phyloP scores from a whole-genome alignment of 2,888 invertebrate genomes.

The Parnassius orleans region DNA sequence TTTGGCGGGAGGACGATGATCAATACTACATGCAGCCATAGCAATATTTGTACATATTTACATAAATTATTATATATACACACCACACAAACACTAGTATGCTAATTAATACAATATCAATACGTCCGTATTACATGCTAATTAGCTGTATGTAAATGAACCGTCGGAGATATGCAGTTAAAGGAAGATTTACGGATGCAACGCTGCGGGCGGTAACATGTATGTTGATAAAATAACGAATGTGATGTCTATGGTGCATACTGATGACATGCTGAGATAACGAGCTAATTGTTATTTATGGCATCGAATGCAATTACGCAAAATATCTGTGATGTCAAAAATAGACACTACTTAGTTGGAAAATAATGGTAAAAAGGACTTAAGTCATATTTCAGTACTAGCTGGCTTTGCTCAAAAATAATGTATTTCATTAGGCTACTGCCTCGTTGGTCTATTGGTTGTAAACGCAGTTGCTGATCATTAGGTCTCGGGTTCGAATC shows the following conservation, averaged over 20 bases:
- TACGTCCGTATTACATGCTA: constrained; percentile 19
- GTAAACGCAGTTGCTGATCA: too few species aligned
- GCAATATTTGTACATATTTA: too few species aligned
- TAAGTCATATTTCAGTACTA: too few species aligned
- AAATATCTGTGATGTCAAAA: background rate
- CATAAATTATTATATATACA: too few species aligned
- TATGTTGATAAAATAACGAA: constrained; percentile 9
- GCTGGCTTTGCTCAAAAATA: too few species aligned
- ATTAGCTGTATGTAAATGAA: constrained; percentile 23
- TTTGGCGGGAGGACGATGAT: too few species aligned
- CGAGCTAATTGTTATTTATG: constrained; percentile 23
- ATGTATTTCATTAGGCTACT: too few species aligned
- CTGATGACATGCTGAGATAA: constrained; percentile 4
- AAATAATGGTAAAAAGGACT: too few species aligned
- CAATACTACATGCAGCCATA: too few species aligned
- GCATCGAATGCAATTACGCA: background rate
- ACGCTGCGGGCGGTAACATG: constrained; percentile 22
- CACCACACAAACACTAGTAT: constrained; percentile 3
- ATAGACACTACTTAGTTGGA: background rate
- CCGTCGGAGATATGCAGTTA: constrained; percentile 17
- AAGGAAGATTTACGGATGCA: constrained; percentile 22
- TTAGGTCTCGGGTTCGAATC: too few species aligned
- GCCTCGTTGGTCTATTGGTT: too few species aligned
- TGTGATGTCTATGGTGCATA: background rate
- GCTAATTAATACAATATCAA: constrained; percentile 23